Evolutionary conservation across 2,113 vertebrate species (phyloP), one percentile per base, ranked within the genome.

Genomic region (Paraplagusia blochii): DNA sequence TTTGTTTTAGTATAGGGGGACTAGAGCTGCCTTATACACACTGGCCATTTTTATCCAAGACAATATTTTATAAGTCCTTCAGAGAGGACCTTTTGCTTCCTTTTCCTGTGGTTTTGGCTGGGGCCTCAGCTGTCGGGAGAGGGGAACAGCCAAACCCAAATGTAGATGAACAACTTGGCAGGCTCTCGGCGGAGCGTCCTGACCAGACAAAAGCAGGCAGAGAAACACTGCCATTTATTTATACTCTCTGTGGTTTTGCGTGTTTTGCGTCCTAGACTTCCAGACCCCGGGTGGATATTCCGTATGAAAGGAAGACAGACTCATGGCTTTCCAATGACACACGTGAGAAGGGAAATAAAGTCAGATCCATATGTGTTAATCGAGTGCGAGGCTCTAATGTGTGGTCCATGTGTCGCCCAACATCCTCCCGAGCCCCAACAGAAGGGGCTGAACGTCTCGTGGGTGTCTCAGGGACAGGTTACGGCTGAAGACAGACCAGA

Each of bases 131-230:
- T 74, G 83, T 82, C 74, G 73, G 76, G 76, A 81, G 80, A 83
- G 76, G 74, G 75, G 85, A 87, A 83, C 84, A 79, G 88, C 90
- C 90, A 91, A 91, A 89, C 87, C 88, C 87, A 88, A 90, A 89
- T 90, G 89, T 90, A 85, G 89, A 90, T 85, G 81, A 89, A 86
- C 84, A 82, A 72, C 77, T 88, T 90, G 89, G 87, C 81, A 79
- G 69, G 40, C 65, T 77, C 72, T 67, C 66, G 65, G 68, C 54
- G 44, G 84, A 82, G 83, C 65, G 81, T 88, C 81, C 82, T 74
- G 83, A 88, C 87, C 86, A 90, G 87, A 88, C 88, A 85, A 83
- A 89, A 80, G 86, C 81, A 86, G 60, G 65, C 79, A 84, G 82
- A 85, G 87, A 82, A 85, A 85, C 79, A 79, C 77, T 84, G 79